Evolutionary conservation across 2,888 invertebrate species (phyloP).

Genomic region (Amphipyra berbera): DNA sequence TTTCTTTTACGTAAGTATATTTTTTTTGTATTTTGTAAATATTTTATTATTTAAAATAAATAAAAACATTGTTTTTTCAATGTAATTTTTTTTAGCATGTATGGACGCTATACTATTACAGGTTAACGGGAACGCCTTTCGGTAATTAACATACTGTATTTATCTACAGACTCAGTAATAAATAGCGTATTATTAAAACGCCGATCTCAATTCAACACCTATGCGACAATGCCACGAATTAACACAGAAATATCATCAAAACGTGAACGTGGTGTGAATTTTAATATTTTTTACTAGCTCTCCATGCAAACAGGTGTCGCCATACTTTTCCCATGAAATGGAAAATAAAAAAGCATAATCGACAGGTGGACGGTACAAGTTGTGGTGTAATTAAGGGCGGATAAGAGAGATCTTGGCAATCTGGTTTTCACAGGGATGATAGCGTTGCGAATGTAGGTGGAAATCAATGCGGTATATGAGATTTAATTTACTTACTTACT

Average conservation of each 20-base stretch:
- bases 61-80: no score
- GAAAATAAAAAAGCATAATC: conserved; percentile 66
- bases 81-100: no score
- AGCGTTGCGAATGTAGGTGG: conserved; percentile 35
- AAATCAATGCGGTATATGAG: conserved; percentile 30
- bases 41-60: no score
- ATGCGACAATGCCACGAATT: conserved; percentile 15
- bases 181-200: conserved; percentile 26
- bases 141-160: no score
- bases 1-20: no score
- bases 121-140: no score
- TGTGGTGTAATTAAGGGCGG: conserved; percentile 76
- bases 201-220: conserved; percentile 29
- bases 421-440: conserved; percentile 73
- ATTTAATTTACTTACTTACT: conserved; percentile 5
- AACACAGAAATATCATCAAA: conserved; percentile 41
- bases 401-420: conserved; percentile 74
- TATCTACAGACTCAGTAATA: conserved; percentile 3
- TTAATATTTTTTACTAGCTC: conserved; percentile 34
- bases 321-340: conserved; percentile 75
- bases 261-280: conserved; percentile 34
- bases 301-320: conserved; percentile 69
- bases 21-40: no score
- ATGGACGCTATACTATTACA: no score
- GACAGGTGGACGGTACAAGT: conserved; percentile 76